These are phyloP conservation scores for Trissolcus japonicus DNA, from an alignment of 2,888 invertebrate genomes.

Conservation along the genomic window DNA sequence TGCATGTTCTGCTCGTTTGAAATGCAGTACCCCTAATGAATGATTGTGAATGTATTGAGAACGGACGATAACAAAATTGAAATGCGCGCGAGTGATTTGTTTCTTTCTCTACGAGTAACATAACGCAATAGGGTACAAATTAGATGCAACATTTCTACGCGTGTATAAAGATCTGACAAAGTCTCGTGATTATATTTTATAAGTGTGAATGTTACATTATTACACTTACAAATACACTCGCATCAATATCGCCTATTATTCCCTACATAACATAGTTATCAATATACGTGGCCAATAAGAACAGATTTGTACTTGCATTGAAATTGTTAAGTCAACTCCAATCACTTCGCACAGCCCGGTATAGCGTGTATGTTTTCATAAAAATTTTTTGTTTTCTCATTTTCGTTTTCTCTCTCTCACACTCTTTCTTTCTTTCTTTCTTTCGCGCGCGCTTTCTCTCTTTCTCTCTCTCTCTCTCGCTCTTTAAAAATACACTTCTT, in stretches of 20 bases:
- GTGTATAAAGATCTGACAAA: constrained; percentile 63
- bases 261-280: constrained; percentile 72
- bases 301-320: constrained; percentile 77
- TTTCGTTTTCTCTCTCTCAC: constrained; percentile 58
- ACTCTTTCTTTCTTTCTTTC: too few relatives aligned
- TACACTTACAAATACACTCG: constrained; percentile 72
- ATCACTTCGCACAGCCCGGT: constrained; percentile 76
- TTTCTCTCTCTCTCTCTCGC: too few relatives aligned
- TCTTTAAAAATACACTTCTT: constrained; percentile 73
- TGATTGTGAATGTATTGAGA: constrained; percentile 35
- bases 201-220: constrained; percentile 68
- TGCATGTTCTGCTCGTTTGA: constrained; percentile 46
- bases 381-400: constrained; percentile 64
- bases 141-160: constrained; percentile 60
- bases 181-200: constrained; percentile 62
- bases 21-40: constrained; percentile 48
- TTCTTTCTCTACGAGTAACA: constrained; percentile 33
- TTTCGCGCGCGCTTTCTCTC: too few relatives aligned
- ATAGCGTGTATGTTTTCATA: constrained; percentile 74
- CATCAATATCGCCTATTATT: constrained; percentile 71
- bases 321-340: constrained; percentile 76
- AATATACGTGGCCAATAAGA: constrained; percentile 76
- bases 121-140: constrained; percentile 43
- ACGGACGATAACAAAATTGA: constrained; percentile 44
- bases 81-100: constrained; percentile 35